Evolutionary conservation across 2,113 vertebrate genomes (phyloP).

Genomic region (Calidris pugnax): DNA sequence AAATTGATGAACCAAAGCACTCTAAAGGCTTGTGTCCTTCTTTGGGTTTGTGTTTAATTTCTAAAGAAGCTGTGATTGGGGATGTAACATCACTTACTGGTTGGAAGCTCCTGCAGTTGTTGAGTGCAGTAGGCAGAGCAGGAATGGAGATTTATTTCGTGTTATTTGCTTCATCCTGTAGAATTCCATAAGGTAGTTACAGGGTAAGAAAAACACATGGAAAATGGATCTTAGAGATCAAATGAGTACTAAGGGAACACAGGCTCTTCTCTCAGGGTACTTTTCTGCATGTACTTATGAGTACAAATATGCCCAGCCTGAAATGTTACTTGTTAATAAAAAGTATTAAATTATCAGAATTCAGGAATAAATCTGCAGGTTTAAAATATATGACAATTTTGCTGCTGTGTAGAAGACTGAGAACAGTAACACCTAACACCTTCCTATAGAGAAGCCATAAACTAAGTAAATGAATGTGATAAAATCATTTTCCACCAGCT

Average conservation of each 20-base stretch:
- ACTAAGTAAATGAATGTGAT: not conserved
- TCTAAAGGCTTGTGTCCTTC: accelerated
- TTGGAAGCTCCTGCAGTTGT: not conserved
- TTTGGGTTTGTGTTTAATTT: not conserved
- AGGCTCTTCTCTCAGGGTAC: not conserved
- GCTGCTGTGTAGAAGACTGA: not conserved
- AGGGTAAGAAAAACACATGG: not conserved
- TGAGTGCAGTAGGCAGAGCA: not conserved
- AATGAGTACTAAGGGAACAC: not conserved
- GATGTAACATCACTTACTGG: not conserved
- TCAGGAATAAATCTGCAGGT: not conserved
- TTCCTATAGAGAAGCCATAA: not conserved
- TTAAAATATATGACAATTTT: not conserved
- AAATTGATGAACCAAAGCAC: not conserved
- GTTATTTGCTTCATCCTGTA: not conserved
- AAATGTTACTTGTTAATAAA: not conserved
- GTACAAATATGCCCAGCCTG: not conserved
- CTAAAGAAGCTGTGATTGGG: not conserved
- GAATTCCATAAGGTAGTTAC: not conserved
- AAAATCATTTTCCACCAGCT: too few species aligned
- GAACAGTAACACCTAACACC: not conserved
- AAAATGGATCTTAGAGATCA: not conserved
- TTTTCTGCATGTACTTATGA: not conserved
- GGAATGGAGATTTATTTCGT: not conserved
- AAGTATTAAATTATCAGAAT: not conserved